Base-by-base conservation (phyloP, 2,797 vertebrate species). In the Thaleichthys pacificus region DNA sequence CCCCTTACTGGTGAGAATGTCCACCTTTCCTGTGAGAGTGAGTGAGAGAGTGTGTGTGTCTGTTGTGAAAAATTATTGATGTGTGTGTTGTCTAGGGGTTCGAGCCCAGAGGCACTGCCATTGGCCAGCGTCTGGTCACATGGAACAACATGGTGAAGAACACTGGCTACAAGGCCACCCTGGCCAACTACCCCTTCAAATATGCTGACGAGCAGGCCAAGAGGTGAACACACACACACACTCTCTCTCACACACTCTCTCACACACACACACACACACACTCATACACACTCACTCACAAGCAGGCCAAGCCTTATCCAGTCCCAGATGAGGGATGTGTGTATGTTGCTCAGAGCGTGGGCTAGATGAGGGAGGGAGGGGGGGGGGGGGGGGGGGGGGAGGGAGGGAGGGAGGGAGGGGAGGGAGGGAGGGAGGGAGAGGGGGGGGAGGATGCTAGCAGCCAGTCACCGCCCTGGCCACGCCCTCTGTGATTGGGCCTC, bases 61-160 rank as follows among this genome's bases (percentile, higher is more conserved):
- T 5, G 51, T 17, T n/a, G 19, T 56, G 51, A n/a, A 19, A 66
- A 70, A 30, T 12, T 61, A 42, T 30, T 60, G 8, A 42, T 47
- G 51, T 54, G 51, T 56, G 15, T 56, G 51, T 17, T 7, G 19
- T 56, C 1, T 82, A 99, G 98, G 97, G 98, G 66, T 99, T 99
- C 81, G 98, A 99, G 86, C 98, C 98, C n/a, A 93, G 98, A 81
- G 97, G 97, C 70, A 99, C 98, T 0, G 94, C 95, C 22, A 99
- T 99, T 81, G 97, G 98, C 70, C 97, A 98, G 89, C 93, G 96
- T 15, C 85, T 99, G 87, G 96, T 99, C 81, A 99, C 98, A 0
- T 99, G 97, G 98, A 97, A 97, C 88, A 99, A 99, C 75, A 99
- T 99, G 97, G 94, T 98, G 91, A 97, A 98, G 90, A 99, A 98